phyloP scores from a whole-genome alignment of 2,888 invertebrate genomes.

The Blera fallax region DNA sequence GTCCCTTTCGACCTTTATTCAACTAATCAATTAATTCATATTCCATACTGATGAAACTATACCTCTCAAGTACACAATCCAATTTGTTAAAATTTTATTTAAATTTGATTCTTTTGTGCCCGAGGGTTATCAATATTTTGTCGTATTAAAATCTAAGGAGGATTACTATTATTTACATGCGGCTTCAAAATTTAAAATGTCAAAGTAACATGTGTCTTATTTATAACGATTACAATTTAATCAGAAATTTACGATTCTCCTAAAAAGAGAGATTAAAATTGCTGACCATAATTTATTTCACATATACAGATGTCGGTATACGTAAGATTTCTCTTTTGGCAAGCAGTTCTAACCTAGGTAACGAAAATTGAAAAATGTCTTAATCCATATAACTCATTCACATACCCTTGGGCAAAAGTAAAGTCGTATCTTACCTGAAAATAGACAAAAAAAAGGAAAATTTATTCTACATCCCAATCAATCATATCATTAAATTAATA shows the following conservation, averaged over 20 bases:
- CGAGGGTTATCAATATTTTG: constrained; percentile 15
- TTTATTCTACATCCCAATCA: constrained; percentile 1
- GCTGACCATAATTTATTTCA: constrained; percentile 15
- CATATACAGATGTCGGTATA: no score
- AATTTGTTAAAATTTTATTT: neutral
- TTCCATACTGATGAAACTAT: neutral
- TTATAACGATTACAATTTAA: neutral
- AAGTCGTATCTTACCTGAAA: neutral
- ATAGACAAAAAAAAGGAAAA: neutral
- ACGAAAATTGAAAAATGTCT: neutral
- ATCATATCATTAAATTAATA: constrained; percentile 20
- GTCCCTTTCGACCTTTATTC: neutral
- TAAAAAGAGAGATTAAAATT: constrained; percentile 1
- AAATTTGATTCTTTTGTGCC: neutral
- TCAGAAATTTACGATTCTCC: constrained; percentile 1
- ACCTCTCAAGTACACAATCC: neutral
- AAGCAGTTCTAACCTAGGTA: neutral
- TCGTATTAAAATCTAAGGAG: constrained; percentile 2
- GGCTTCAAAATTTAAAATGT: neutral
- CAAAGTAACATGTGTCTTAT: neutral
- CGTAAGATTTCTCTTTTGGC: neutral
- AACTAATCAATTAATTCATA: constrained; percentile 4
- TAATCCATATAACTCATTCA: neutral
- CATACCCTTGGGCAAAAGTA: neutral
- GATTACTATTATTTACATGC: constrained; percentile 14